phyloP scores from a whole-genome alignment of 2,113 vertebrate species.

The Condylura cristata region DNA sequence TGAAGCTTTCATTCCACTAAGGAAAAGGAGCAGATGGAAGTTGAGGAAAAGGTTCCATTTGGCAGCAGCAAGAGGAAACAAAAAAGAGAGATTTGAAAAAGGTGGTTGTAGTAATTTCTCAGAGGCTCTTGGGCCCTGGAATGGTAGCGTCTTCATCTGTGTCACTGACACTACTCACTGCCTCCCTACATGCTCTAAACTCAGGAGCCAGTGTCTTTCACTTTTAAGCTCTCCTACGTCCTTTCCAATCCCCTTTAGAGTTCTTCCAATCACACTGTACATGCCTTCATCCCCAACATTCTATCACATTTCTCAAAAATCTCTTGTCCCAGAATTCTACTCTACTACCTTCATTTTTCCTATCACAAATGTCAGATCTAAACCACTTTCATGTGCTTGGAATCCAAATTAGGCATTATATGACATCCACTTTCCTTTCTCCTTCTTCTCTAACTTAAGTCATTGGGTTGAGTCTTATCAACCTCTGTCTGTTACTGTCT shows the following conservation, averaged over 20 bases:
- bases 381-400: background rate
- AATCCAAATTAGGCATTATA: background rate
- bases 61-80: background rate
- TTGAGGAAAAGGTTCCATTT: background rate
- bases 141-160: background rate
- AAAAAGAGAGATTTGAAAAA: background rate
- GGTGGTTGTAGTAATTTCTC: background rate
- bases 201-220: background rate
- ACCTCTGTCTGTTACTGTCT: background rate
- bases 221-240: background rate
- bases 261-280: background rate
- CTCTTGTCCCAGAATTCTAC: background rate
- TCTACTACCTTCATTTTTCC: background rate
- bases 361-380: background rate
- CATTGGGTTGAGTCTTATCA: background rate
- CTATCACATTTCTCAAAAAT: background rate
- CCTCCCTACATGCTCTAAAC: background rate
- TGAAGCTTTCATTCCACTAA: background rate
- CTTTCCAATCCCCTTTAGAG: background rate
- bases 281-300: background rate
- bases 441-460: background rate
- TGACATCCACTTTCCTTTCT: background rate
- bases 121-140: background rate
- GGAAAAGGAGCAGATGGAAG: background rate
- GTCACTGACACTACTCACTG: rapidly evolving